Evolutionary conservation across 2,797 vertebrate genomes (phyloP).

Genomic region (Manis javanica): DNA sequence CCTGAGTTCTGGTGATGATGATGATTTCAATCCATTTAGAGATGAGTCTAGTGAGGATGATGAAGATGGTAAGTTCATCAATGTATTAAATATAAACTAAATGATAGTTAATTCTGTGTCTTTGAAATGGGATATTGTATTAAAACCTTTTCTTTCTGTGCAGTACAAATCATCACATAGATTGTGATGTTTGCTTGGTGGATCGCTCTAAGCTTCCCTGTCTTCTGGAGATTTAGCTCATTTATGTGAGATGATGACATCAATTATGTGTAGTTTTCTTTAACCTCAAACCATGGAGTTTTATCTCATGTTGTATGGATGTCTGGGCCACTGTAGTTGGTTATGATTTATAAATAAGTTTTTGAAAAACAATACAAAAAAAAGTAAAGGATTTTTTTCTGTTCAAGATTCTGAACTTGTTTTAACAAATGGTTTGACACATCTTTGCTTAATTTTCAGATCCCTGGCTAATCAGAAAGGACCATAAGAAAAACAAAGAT

Average conservation of each 20-base stretch:
- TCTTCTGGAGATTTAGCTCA: background rate
- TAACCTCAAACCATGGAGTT: background rate
- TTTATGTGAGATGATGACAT: background rate
- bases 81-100: background rate
- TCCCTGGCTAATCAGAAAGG: slow-evolving; percentile 98
- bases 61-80: slow-evolving; percentile 92
- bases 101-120: background rate
- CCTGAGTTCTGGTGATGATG: slow-evolving; percentile 94
- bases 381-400: background rate
- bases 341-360: background rate
- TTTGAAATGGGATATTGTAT: no score
- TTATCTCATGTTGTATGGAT: background rate
- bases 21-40: slow-evolving; percentile 98
- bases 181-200: background rate
- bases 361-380: background rate
- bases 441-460: slow-evolving; percentile 85
- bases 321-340: accelerated
- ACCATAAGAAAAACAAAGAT: slow-evolving; percentile 97
- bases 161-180: background rate
- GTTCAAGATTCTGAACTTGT: background rate
- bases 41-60: slow-evolving; percentile 97
- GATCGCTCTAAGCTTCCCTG: background rate
- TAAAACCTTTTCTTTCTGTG: background rate
- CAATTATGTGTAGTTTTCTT: background rate
- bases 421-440: background rate